Percentiles rank a stretch among this genome's conserved stretches.
These are phyloP conservation scores for Lithodes maja DNA, from an alignment of 2,888 invertebrate species.

Conservation along the genomic window DNA sequence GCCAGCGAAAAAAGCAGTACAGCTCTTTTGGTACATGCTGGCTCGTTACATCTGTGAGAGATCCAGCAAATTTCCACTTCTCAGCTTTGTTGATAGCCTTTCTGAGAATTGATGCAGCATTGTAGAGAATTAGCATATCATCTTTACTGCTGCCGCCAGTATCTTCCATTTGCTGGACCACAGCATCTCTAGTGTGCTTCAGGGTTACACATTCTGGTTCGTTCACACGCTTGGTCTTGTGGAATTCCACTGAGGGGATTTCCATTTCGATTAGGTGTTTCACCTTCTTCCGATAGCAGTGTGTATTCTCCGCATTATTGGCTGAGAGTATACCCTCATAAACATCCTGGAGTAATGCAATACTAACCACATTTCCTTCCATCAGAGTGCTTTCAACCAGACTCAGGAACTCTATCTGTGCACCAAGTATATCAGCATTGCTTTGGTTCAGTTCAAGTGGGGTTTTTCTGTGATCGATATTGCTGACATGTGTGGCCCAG, in stretches of 20 bases:
- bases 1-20: not conserved
- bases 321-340: too few species aligned
- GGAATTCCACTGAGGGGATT: not conserved
- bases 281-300: not conserved
- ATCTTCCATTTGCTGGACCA: not conserved
- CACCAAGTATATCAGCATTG: too few species aligned
- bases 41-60: not conserved
- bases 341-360: too few species aligned
- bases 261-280: not conserved
- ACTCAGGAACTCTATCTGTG: too few species aligned
- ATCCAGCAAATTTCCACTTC: not conserved
- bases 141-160: not conserved
- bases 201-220: not conserved
- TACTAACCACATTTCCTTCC: too few species aligned
- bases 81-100: not conserved
- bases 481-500: too few species aligned
- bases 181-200: not conserved
- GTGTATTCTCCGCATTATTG: not conserved
- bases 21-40: constrained; percentile 3
- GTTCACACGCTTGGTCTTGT: not conserved
- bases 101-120: not conserved
- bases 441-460: too few species aligned
- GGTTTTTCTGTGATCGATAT: too few species aligned
- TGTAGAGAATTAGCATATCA: not conserved
- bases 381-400: too few species aligned